These are phyloP conservation scores for Crypturellus tataupa DNA, from an alignment of 2,797 vertebrate genomes.

Conservation along the genomic window DNA sequence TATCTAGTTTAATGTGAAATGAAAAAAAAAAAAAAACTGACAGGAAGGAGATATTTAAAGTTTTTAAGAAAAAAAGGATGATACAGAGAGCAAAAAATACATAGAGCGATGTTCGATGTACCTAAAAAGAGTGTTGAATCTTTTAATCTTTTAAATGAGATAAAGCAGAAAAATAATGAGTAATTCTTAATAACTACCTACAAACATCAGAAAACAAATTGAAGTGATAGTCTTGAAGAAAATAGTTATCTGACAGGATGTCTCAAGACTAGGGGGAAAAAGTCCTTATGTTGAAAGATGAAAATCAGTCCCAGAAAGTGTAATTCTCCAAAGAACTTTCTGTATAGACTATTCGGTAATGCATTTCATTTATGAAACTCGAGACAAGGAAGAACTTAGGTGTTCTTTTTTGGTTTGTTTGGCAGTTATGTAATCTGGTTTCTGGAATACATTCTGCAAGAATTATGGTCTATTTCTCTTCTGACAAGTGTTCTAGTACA, in stretches of 20 bases:
- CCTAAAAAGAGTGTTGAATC: neutral
- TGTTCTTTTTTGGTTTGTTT: neutral
- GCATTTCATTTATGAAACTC: neutral
- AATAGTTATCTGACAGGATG: neutral
- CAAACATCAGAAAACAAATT: neutral
- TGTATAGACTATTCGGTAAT: neutral
- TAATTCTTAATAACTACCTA: neutral
- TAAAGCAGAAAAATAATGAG: neutral
- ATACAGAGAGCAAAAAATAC: neutral
- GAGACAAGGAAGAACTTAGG: neutral
- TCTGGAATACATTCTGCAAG: neutral
- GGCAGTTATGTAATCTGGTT: neutral
- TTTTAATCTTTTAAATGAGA: neutral
- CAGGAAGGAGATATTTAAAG: neutral
- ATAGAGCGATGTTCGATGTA: neutral
- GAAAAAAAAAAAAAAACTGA: neutral
- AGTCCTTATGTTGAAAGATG: neutral
- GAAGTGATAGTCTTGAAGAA: neutral
- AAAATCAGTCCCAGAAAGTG: neutral
- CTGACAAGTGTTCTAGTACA: neutral
- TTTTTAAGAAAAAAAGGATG: neutral
- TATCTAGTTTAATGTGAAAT: neutral
- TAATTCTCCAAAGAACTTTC: neutral
- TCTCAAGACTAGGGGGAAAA: neutral
- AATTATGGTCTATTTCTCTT: neutral